Base-by-base conservation (phyloP, 1,140 invertebrate genomes). In the Druon quercuslanigerum region DNA sequence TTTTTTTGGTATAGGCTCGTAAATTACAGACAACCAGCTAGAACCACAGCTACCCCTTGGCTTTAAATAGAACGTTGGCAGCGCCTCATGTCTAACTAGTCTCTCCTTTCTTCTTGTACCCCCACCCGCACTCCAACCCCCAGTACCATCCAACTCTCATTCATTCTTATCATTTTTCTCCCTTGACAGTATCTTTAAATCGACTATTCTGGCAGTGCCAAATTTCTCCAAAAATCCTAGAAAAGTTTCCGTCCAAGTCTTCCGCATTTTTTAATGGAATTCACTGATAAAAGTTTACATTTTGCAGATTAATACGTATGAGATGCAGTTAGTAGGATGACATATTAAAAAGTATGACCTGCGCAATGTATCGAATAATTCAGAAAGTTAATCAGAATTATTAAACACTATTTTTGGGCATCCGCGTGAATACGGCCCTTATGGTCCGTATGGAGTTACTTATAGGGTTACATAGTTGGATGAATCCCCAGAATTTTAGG, bases 21-120 rank as follows among this genome's bases (percentile, higher is more conserved):
- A 91, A 91, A 91, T 91, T 90, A 90, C 84, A 80, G 83, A 82
- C 73, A 75, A 74, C 82, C 78, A 82, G 76, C 80, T 81, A 79
- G 77, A 80, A 81, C 80, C 76, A 73, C 76, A 80, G 79, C 82
- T 84, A 73, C 77, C 82, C 80, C 82, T 84, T 84, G 78, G 82
- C 84, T 89, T 89, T 91, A 91, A 90, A 90, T 90, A 89, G 87
- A 89, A 87, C 87, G 79, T 89, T 89, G 90, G 88, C 88, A 88
- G 81, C 84, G 86, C 82, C 78, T 88, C 78, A 73, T 76, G 72
- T 84, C 79, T 72, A 80, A 83, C 82, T 84, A 85, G 83, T 83
- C 78, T 81, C 72, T 78, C 79, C 76, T 74, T 71, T 76, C 80
- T 82, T 81, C 33, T 72, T 46, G 66, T 75, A 57, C 78, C 75